Percentiles rank a stretch among this genome's conserved stretches.
Conservation (phyloP, 2,113 vertebrate genomes). For the Ploceus nigricollis region DNA sequence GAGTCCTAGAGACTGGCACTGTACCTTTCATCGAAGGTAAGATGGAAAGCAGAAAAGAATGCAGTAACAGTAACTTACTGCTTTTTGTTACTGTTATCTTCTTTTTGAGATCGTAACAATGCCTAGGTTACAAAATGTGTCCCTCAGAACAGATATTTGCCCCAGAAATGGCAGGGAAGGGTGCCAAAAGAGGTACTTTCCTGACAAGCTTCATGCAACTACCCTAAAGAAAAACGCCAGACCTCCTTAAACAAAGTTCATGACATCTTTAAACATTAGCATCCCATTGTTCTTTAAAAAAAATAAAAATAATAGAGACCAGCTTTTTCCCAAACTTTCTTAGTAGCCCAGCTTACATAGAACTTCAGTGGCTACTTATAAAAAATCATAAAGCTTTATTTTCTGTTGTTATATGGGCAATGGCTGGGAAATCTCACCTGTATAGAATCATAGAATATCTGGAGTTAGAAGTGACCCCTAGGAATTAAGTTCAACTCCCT, state of each 20-base stretch:
- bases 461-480: fast-evolving
- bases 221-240: background rate
- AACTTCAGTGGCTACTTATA: background rate
- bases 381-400: background rate
- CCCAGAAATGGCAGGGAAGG: background rate
- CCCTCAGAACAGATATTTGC: background rate
- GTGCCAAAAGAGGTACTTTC: background rate
- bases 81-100: background rate
- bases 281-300: background rate
- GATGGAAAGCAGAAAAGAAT: background rate
- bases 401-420: background rate
- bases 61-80: background rate
- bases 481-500: background rate
- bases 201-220: background rate
- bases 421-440: background rate
- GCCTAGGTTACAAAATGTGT: fast-evolving
- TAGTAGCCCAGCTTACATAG: background rate
- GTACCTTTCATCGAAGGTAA: background rate
- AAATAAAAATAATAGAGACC: background rate
- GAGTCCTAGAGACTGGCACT: background rate
- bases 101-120: background rate
- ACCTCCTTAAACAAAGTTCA: background rate
- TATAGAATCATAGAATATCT: background rate
- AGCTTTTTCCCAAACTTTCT: background rate
- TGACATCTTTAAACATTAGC: background rate